Percentiles rank a stretch among this genome's conserved stretches.
Evolutionary conservation across 2,113 vertebrate species (phyloP).

Genomic region (Ariopsis seemanni): DNA sequence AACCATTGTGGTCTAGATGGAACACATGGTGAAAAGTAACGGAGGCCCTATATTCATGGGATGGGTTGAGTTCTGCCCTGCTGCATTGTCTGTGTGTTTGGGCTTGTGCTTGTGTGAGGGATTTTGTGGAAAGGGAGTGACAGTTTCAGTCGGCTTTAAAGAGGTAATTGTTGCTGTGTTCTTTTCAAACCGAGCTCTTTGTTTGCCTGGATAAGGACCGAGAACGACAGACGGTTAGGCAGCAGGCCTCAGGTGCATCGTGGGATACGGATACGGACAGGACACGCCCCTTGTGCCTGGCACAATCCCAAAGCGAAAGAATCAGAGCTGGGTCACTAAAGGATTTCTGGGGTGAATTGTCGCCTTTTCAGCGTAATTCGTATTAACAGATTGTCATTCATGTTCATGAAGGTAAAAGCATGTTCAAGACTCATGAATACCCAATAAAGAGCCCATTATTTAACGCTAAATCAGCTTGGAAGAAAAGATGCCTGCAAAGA

Average conservation of each 20-base stretch:
- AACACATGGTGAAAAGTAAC: constrained; percentile 55
- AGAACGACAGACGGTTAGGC: constrained; percentile 78
- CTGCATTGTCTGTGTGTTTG: constrained; percentile 65
- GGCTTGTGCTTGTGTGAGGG: constrained; percentile 48
- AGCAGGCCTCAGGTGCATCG: constrained; percentile 69
- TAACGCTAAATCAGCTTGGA: constrained; percentile 77
- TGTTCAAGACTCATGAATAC: constrained; percentile 72
- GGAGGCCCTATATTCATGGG: constrained; percentile 76
- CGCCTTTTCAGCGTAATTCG: not conserved
- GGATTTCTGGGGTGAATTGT: not conserved
- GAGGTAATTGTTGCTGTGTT: constrained; percentile 65
- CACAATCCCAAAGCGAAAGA: not conserved
- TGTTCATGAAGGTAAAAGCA: constrained; percentile 61
- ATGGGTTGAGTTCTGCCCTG: constrained; percentile 62
- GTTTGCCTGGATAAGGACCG: constrained; percentile 75
- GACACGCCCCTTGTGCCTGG: constrained; percentile 6
- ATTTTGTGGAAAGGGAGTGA: constrained; percentile 70
- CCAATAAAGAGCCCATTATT: constrained; percentile 78
- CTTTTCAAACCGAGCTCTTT: constrained; percentile 63
- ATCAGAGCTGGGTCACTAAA: not conserved
- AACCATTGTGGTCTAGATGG: constrained; percentile 68
- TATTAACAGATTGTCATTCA: constrained; percentile 50
- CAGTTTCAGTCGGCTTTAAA: constrained; percentile 66
- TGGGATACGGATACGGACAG: not conserved
- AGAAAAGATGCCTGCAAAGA: constrained; percentile 76